Percentiles rank a stretch among this genome's conserved stretches.
Evolutionary conservation across 1,140 invertebrate genomes (phyloP).

Genomic region (Bicyclus anynana): DNA sequence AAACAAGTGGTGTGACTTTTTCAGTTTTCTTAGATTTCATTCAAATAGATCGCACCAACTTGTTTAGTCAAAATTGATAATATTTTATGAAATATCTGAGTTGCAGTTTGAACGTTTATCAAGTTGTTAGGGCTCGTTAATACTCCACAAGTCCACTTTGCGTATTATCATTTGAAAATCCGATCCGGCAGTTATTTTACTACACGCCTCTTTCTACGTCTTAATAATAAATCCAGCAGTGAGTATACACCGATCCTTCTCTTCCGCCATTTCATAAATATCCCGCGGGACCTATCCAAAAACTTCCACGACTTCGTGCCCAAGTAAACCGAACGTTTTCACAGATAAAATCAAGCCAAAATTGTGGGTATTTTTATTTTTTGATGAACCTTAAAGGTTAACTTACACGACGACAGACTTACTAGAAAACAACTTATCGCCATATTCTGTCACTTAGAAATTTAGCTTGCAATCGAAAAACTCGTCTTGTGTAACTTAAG

Average conservation of each 20-base stretch:
- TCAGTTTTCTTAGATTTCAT: not conserved
- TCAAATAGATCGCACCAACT: not conserved
- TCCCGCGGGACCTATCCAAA: not conserved
- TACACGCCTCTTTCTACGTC: not conserved
- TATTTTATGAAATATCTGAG: not conserved
- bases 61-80: not conserved
- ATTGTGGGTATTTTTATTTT: too few relatives aligned
- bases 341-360: not conserved
- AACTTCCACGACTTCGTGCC: not conserved
- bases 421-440: too few relatives aligned
- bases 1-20: not conserved
- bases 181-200: conserved; percentile 11
- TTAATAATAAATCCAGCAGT: not conserved
- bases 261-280: not conserved
- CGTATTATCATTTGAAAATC: not conserved
- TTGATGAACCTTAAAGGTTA: too few relatives aligned
- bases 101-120: not conserved
- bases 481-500: too few relatives aligned
- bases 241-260: not conserved
- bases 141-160: not conserved
- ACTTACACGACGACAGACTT: too few relatives aligned
- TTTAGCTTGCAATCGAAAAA: too few relatives aligned
- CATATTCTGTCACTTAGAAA: too few relatives aligned
- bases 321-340: not conserved
- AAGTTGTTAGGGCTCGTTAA: not conserved